Evolutionary conservation across 2,888 invertebrate genomes (phyloP).

Genomic region (Eueremaeus valkanovi): DNA sequence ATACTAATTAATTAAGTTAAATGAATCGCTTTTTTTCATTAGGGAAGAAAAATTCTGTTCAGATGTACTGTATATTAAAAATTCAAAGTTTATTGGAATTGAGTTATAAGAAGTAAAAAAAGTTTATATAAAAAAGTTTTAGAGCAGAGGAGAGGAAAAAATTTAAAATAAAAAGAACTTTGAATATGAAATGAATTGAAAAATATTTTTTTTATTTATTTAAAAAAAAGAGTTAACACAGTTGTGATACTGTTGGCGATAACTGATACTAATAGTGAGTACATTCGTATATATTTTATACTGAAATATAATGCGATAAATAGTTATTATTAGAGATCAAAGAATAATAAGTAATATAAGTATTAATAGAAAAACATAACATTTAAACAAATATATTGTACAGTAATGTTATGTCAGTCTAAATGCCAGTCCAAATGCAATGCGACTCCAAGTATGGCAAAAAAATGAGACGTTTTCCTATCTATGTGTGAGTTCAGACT

Average conservation of each 20-base stretch:
- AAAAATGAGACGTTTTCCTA: constrained; percentile 28
- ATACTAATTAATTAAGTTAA: not conserved
- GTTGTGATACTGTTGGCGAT: not conserved
- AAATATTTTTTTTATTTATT: not conserved
- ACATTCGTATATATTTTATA: not conserved
- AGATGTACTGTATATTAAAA: too few species aligned
- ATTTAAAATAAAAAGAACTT: not conserved
- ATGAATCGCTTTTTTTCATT: not conserved
- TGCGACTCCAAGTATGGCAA: constrained; percentile 32
- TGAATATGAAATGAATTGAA: not conserved
- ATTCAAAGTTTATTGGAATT: too few species aligned
- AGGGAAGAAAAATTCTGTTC: not conserved
- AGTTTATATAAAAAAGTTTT: not conserved
- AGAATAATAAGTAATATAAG: constrained; percentile 7
- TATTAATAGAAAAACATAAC: not conserved
- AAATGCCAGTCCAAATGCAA: constrained; percentile 18
- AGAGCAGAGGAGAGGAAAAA: not conserved
- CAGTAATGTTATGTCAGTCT: constrained; percentile 13
- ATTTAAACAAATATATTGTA: not conserved
- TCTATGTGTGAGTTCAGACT: not conserved
- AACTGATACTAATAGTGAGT: not conserved
- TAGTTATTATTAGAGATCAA: not conserved
- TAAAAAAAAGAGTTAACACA: not conserved
- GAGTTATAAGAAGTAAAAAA: not conserved
- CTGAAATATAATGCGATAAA: constrained; percentile 1